Evolutionary conservation across 1,140 invertebrate species (phyloP).

Genomic region (Ceratitis capitata): DNA sequence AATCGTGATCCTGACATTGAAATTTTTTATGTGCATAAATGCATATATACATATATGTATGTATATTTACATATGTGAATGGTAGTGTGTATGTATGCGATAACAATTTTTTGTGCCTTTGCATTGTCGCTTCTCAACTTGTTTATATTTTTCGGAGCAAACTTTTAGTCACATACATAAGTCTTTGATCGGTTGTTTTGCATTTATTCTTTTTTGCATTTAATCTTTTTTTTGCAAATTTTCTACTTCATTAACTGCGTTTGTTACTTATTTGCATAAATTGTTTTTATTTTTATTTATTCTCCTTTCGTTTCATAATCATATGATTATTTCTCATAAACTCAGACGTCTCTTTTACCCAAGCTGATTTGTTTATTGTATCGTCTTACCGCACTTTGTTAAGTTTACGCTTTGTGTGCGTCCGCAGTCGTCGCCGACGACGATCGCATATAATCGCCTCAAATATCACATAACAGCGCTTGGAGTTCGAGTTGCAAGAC

Average conservation of each 20-base stretch:
- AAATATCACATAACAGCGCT: not conserved
- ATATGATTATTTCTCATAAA: not conserved
- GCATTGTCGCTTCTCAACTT: not conserved
- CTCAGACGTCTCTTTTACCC: not conserved
- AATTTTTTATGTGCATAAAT: conserved; percentile 34
- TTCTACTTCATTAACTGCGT: conserved; percentile 5
- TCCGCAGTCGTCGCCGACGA: no score
- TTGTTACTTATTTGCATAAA: not conserved
- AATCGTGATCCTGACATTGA: conserved; percentile 36
- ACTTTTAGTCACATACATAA: not conserved
- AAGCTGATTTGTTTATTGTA: not conserved
- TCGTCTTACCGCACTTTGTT: not conserved
- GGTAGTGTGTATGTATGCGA: not conserved
- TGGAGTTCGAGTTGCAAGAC: not conserved
- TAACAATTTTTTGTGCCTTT: not conserved
- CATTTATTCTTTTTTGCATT: not conserved
- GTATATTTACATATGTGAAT: not conserved
- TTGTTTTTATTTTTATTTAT: not conserved
- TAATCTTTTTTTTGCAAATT: not conserved
- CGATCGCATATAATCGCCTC: conserved; percentile 1
- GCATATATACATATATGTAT: not conserved
- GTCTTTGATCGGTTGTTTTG: not conserved
- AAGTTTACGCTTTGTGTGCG: not conserved
- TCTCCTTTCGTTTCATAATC: not conserved
- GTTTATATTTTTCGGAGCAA: not conserved